Evolutionary conservation across 35 echinoderm and acorn worm species (phyloP).

Genomic region (Apostichopus japonicus): DNA sequence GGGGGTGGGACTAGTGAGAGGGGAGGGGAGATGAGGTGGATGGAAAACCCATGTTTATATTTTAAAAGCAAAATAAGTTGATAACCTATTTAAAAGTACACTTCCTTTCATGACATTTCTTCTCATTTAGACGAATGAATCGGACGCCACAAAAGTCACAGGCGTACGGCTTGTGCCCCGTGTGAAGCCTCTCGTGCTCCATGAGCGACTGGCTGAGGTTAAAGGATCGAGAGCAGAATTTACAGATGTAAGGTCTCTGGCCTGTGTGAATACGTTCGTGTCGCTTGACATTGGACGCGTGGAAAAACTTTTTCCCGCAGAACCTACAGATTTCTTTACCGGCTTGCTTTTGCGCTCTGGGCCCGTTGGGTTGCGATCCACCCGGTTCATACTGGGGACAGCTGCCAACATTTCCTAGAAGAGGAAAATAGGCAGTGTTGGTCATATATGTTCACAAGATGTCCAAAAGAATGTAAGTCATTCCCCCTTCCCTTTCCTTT

Average conservation of each 20-base stretch:
- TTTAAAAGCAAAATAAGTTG: background rate
- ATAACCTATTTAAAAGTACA: background rate
- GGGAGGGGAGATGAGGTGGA: background rate
- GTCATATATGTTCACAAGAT: background rate
- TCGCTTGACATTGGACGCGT: background rate
- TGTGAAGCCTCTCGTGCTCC: constrained; percentile 26
- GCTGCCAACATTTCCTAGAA: background rate
- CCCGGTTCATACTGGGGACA: background rate
- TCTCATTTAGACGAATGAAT: constrained; percentile 14
- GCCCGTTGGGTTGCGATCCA: background rate
- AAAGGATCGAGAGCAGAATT: constrained; percentile 20
- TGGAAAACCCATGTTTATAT: background rate
- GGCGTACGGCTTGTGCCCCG: constrained; percentile 25
- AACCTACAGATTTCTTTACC: constrained; percentile 16
- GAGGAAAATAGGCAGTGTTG: background rate
- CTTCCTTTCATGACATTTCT: constrained; percentile 14
- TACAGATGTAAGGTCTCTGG: constrained; percentile 23
- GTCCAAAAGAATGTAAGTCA: no score
- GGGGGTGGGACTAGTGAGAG: no score
- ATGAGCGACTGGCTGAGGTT: background rate
- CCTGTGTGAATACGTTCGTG: constrained; percentile 36
- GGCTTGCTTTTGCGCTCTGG: background rate
- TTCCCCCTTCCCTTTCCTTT: no score
- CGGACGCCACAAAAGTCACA: constrained; percentile 48
- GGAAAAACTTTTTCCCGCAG: constrained; percentile 12